These are phyloP conservation scores for Bagarius yarrelli DNA, from an alignment of 2,113 vertebrate species.

Conservation along the genomic window DNA sequence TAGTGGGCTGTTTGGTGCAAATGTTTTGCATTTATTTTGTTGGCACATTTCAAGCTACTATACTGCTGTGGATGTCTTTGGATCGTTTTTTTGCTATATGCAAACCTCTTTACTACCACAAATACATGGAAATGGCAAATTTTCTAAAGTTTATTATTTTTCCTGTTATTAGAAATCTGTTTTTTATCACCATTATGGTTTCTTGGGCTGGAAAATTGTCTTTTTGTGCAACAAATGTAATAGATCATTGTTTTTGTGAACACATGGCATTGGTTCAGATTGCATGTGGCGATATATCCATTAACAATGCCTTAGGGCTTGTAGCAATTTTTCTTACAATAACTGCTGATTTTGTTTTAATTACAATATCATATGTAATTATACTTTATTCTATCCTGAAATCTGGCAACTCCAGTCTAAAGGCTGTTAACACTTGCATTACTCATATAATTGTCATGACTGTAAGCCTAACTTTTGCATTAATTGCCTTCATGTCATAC, in stretches of 20 bases:
- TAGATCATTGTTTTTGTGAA: slow-evolving; percentile 48
- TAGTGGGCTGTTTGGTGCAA: slow-evolving; percentile 57
- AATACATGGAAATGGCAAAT: slow-evolving; percentile 28
- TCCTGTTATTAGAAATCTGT: slow-evolving; percentile 22
- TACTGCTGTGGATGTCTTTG: slow-evolving; percentile 44
- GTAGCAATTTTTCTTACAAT: slow-evolving; percentile 22
- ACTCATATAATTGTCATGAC: slow-evolving; percentile 67
- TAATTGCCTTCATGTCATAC: slow-evolving; percentile 47
- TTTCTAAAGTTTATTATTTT: slow-evolving; percentile 36
- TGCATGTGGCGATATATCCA: slow-evolving; percentile 19
- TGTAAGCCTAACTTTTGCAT: slow-evolving; percentile 53
- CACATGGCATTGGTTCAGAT: slow-evolving; percentile 31
- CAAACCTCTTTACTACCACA: slow-evolving; percentile 53
- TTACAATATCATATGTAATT: slow-evolving; percentile 60
- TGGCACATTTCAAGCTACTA: slow-evolving; percentile 29
- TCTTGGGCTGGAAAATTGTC: slow-evolving; percentile 23
- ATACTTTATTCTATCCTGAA: slow-evolving; percentile 54
- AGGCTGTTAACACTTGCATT: slow-evolving; percentile 66
- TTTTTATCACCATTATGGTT: slow-evolving; percentile 7
- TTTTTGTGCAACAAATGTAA: slow-evolving; percentile 34
- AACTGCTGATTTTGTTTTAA: slow-evolving; percentile 43
- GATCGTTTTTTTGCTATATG: slow-evolving; percentile 61
- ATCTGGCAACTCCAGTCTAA: slow-evolving; percentile 49
- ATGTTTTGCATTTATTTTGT: slow-evolving; percentile 61
- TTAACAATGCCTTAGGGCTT: slow-evolving; percentile 38